Base-by-base conservation (phyloP, 1,140 invertebrate species). In the Leptoteleia sp. region DNA sequence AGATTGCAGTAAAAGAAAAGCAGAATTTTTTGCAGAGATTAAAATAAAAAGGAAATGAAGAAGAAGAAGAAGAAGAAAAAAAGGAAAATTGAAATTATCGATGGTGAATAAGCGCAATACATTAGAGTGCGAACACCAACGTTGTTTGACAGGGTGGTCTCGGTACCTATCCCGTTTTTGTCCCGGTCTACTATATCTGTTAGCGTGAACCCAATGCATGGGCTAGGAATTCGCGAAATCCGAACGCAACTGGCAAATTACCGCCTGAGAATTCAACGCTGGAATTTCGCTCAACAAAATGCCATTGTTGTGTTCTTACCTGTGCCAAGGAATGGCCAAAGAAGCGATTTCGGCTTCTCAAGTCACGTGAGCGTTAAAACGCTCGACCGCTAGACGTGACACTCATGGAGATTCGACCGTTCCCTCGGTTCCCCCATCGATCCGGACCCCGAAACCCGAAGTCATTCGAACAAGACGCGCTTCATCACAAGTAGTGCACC, bases 221-320 rank as follows among this genome's bases (percentile, higher is more conserved):
- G 83, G 80, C 84, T 87, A 87, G 85, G 83, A 87, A 86, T 87
- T 85, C 85, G 75, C 82, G 83, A 87, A 87, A 87, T 85, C 80
- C 82, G 79, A 87, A 86, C 73, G 82, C 86, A 86, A 86, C 85
- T 86, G 84, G 85, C 85, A 87, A 87, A 87, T 87, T 86, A 81
- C 80, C 29, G 82, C 71, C 71, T 68, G 76, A 82, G 83, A 85
- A 87, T 83, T 79, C 79, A 52, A 57, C 81, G 78, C 73, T 75
- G 85, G 84, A 83, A 87, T 88, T 85, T 77, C 84, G 83, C 83
- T 83, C 68, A 83, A 83, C 84, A 76, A 84, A 84, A 87, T 88
- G 80, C 84, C 85, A 84, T 78, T 82, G 79, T 83, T 81, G 80
- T 73, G 83, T 85, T 85, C 84, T 85, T 83, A 81, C 80, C 73